Evolutionary conservation across 2,888 invertebrate species (phyloP).

Genomic region (Dusona sp.): DNA sequence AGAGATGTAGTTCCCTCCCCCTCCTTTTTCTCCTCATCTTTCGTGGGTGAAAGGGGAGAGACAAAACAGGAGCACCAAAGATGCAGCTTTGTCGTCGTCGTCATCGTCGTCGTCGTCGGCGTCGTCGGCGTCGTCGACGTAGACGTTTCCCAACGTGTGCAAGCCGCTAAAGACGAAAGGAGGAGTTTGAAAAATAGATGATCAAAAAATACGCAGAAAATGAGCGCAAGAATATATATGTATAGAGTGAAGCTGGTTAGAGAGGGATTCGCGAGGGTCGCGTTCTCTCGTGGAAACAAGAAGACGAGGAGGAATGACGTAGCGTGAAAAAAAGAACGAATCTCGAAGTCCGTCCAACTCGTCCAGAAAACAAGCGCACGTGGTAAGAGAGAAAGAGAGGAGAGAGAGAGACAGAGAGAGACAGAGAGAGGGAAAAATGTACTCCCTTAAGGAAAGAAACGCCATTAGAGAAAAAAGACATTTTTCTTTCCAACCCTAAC

Average conservation of each 20-base stretch:
- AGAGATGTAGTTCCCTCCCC: constrained; percentile 5
- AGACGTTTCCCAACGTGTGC: constrained; percentile 9
- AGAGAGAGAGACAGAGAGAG: not conserved
- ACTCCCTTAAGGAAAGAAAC: not conserved
- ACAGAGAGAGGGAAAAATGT: not conserved
- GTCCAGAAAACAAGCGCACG: not conserved
- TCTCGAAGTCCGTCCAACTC: constrained; percentile 10
- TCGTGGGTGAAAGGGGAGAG: constrained; percentile 31
- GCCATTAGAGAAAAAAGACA: not conserved
- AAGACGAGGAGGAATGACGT: constrained; percentile 46
- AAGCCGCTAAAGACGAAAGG: constrained; percentile 7
- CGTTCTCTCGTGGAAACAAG: constrained; percentile 12
- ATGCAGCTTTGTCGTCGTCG: constrained; percentile 29
- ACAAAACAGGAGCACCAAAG: constrained; percentile 40
- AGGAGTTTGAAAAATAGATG: constrained; percentile 21
- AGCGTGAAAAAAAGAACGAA: constrained; percentile 9
- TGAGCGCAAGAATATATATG: constrained; percentile 1
- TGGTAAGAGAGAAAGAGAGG: not conserved
- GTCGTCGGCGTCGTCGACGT: not conserved
- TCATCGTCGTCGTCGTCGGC: not conserved
- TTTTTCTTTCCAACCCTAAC: not conserved
- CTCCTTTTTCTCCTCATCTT: not conserved
- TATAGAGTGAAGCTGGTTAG: not conserved
- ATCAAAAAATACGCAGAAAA: constrained; percentile 30
- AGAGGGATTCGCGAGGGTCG: constrained; percentile 1